Percentiles rank a stretch among this genome's conserved stretches.
Evolutionary conservation across 64 coral and sea anemone species (phyloP).

Genomic region (Catalaphyllia jardinei): DNA sequence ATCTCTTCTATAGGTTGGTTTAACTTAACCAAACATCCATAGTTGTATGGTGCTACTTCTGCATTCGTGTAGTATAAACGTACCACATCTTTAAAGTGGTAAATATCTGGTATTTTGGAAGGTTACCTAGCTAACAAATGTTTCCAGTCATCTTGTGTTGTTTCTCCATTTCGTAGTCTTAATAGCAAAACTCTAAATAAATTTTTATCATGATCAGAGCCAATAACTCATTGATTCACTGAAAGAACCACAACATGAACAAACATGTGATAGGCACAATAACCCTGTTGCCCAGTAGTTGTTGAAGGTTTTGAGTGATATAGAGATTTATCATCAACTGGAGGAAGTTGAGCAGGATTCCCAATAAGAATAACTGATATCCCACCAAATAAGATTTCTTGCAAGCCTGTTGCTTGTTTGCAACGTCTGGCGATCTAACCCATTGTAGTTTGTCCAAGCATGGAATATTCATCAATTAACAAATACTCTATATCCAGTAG

Average conservation of each 20-base stretch:
- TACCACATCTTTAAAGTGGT: too few relatives aligned
- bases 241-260: constrained; percentile 27
- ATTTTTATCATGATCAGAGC: neutral
- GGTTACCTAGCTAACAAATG: too few relatives aligned
- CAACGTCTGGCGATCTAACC: constrained; percentile 3
- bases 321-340: constrained; percentile 45
- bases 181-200: too few relatives aligned
- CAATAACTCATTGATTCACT: constrained; percentile 40
- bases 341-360: too few relatives aligned
- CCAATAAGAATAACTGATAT: too few relatives aligned
- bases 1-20: too few relatives aligned
- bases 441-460: constrained; percentile 17
- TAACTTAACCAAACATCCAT: too few relatives aligned
- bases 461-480: constrained; percentile 34
- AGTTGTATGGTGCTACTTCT: too few relatives aligned
- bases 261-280: constrained; percentile 56
- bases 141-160: too few relatives aligned
- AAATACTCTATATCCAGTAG: neutral
- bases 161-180: too few relatives aligned
- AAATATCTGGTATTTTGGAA: too few relatives aligned
- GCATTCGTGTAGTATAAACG: too few relatives aligned
- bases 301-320: constrained; percentile 42
- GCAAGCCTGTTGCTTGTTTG: constrained; percentile 41
- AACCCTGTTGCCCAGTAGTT: constrained; percentile 47
- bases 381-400: constrained; percentile 22